Evolutionary conservation across 2,888 invertebrate species (phyloP).

Genomic region (Ectemnius lituratus): DNA sequence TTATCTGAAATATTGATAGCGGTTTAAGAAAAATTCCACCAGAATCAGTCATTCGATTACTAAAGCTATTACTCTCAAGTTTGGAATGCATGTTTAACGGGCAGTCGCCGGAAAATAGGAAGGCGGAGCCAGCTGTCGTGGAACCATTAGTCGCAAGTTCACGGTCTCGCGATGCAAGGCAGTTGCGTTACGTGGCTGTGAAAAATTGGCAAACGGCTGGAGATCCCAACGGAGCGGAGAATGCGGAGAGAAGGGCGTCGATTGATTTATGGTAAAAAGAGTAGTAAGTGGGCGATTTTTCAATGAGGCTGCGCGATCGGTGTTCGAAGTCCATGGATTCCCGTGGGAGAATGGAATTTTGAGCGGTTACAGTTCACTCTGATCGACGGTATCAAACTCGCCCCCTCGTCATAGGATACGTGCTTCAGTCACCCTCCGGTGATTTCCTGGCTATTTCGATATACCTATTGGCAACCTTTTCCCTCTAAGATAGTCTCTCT

Average conservation of each 20-base stretch:
- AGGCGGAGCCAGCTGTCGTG: background rate
- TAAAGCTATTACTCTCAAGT: too few species aligned
- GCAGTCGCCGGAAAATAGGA: too few species aligned
- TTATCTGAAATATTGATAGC: background rate
- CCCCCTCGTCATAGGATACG: constrained; percentile 65
- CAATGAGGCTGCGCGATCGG: constrained; percentile 50
- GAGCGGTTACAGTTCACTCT: constrained; percentile 45
- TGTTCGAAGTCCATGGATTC: constrained; percentile 44
- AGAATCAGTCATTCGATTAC: too few species aligned
- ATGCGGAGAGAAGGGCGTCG: constrained; percentile 23
- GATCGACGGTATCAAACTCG: constrained; percentile 52
- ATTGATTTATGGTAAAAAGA: constrained; percentile 63
- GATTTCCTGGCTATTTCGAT: constrained; percentile 67
- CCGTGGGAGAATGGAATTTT: constrained; percentile 68
- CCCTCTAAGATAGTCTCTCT: too few species aligned
- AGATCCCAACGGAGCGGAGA: background rate
- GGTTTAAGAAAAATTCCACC: background rate
- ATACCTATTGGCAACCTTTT: constrained; percentile 7
- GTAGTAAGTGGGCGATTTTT: constrained; percentile 67
- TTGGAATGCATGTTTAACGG: too few species aligned
- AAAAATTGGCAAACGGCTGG: constrained; percentile 9
- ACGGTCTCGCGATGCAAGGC: background rate
- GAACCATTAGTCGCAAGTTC: background rate
- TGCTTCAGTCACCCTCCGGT: constrained; percentile 69
- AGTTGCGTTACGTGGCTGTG: background rate